Percentiles rank a stretch among this genome's conserved stretches.
phyloP scores from a whole-genome alignment of 2,797 vertebrate genomes.

The Typhlichthys eigenmanni region DNA sequence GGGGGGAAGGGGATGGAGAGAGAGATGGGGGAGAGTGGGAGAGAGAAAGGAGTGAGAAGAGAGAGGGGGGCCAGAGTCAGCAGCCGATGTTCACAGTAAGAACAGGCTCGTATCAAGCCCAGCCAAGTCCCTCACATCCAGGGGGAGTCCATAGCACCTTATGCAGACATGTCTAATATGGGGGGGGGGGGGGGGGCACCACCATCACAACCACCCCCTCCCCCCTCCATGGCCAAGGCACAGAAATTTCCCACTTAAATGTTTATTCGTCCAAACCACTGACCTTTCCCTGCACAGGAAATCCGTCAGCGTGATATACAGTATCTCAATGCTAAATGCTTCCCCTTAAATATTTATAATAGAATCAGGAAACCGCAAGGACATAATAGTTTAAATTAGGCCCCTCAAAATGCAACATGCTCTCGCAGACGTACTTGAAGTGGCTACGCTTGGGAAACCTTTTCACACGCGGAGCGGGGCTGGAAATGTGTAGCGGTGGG shows the following conservation, averaged over 20 bases:
- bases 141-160: too few relatives aligned
- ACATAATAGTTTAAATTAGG: conserved; percentile 79
- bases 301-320: conserved; percentile 78
- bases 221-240: conserved; percentile 27
- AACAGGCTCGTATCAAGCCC: too few relatives aligned
- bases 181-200: too few relatives aligned
- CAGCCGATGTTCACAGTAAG: neutral
- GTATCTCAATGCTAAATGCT: conserved; percentile 80
- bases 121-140: too few relatives aligned
- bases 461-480: conserved; percentile 54
- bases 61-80: neutral
- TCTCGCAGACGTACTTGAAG: conserved; percentile 60
- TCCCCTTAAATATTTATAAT: conserved; percentile 83
- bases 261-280: conserved; percentile 75
- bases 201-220: too few relatives aligned
- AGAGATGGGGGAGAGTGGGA: neutral
- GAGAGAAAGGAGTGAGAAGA: neutral
- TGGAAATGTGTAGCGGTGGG: conserved; percentile 18
- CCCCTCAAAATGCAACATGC: conserved; percentile 68
- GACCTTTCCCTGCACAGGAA: conserved; percentile 80
- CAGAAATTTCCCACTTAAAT: conserved; percentile 60
- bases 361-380: conserved; percentile 74
- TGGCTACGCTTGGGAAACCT: conserved; percentile 52
- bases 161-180: too few relatives aligned
- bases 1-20: neutral